Evolutionary conservation across 1,140 invertebrate genomes (phyloP).

Genomic region (Luehdorfia chinensis): DNA sequence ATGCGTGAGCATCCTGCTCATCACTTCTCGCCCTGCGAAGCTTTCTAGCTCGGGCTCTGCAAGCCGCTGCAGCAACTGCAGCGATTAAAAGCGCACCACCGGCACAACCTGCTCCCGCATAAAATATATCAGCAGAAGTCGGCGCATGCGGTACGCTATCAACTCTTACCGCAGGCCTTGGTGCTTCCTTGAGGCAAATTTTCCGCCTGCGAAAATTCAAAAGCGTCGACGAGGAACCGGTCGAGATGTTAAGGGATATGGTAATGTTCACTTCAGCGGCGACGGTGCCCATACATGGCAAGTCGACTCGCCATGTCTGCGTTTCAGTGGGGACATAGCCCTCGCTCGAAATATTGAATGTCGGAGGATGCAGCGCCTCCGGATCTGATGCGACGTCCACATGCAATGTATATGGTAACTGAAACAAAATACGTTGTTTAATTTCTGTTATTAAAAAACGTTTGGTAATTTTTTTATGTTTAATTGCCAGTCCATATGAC

Average conservation of each 20-base stretch:
- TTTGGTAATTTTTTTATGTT: too few species aligned
- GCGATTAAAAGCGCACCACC: conserved; percentile 84
- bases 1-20: conserved; percentile 80
- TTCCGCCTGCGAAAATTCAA: conserved; percentile 90
- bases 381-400: conserved; percentile 87
- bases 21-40: conserved; percentile 76
- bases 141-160: conserved; percentile 76
- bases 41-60: conserved; percentile 87
- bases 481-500: too few species aligned
- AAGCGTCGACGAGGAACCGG: conserved; percentile 82
- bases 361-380: conserved; percentile 84
- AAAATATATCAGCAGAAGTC: conserved; percentile 85
- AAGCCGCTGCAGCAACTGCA: conserved; percentile 80
- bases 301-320: conserved; percentile 88
- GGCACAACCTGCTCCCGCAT: conserved; percentile 88
- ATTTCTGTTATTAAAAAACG: not conserved
- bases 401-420: conserved; percentile 89
- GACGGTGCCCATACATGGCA: conserved; percentile 88
- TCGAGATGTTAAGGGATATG: conserved; percentile 89
- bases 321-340: conserved; percentile 87
- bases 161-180: conserved; percentile 65
- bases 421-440: conserved; percentile 57
- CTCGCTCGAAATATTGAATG: conserved; percentile 87
- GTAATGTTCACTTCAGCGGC: conserved; percentile 90
- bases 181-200: conserved; percentile 83